A percentile compares a stretch with the other conserved stretches of the same genome.
Conservation (phyloP, 2,113 vertebrate genomes). For the Lepisosteus osseus region DNA sequence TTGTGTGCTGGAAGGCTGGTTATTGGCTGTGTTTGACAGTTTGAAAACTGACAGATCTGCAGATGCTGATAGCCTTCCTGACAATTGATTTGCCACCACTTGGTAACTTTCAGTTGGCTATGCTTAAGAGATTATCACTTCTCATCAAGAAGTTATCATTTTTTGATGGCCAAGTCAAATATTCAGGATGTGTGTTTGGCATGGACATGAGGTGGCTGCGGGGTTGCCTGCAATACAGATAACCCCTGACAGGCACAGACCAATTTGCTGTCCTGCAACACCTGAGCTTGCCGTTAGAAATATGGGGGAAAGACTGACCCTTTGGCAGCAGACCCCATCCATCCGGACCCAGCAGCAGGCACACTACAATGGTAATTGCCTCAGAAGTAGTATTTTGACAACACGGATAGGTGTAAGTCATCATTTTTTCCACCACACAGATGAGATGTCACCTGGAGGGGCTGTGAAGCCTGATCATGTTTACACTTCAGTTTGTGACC, state of each 20-base stretch:
- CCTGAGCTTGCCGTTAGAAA: slow-evolving; percentile 64
- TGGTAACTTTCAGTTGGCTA: slow-evolving; percentile 42
- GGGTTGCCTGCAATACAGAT: slow-evolving; percentile 49
- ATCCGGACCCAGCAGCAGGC: slow-evolving; percentile 63
- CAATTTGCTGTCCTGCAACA: slow-evolving; percentile 57
- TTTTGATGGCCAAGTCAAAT: slow-evolving; percentile 53
- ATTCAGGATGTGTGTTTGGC: slow-evolving; percentile 26
- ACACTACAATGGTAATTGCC: slow-evolving; percentile 69
- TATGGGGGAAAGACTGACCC: slow-evolving; percentile 63
- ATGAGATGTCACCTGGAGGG: slow-evolving; percentile 60
- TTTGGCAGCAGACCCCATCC: slow-evolving; percentile 60
- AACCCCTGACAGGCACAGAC: slow-evolving; percentile 48
- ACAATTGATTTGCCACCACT: slow-evolving; percentile 55
- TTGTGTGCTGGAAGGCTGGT: background rate
- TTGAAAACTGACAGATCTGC: slow-evolving; percentile 34
- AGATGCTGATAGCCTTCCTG: slow-evolving; percentile 54
- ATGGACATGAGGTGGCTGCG: slow-evolving; percentile 49
- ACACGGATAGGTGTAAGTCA: slow-evolving; percentile 59
- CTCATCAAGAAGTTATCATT: slow-evolving; percentile 64
- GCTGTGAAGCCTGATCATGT: slow-evolving; percentile 48
- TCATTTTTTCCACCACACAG: slow-evolving; percentile 56
- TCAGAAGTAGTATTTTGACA: slow-evolving; percentile 70
- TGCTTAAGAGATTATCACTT: slow-evolving; percentile 48
- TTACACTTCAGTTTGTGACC: slow-evolving; percentile 56
- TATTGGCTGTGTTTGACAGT: slow-evolving; percentile 14